Conservation (phyloP, 2,113 vertebrate species). For the Lampris incognitus region DNA sequence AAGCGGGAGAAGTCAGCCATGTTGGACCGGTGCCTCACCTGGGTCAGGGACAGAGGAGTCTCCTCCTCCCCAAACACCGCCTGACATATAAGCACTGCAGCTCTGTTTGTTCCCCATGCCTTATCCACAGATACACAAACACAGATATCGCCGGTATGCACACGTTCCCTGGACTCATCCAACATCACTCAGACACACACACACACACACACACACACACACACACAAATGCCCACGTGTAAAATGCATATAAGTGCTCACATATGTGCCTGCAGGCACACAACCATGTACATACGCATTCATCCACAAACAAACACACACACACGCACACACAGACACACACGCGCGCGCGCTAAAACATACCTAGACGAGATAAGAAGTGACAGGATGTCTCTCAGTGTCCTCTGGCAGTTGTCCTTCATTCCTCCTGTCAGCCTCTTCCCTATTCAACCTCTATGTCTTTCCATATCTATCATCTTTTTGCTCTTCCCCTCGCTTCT, state of each 20-base stretch:
- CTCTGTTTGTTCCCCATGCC: slow-evolving; percentile 54
- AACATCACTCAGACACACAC: slow-evolving; percentile 38
- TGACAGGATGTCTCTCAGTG: slow-evolving; percentile 66
- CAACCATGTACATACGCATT: background rate
- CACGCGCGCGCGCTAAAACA: slow-evolving; percentile 17
- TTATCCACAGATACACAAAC: slow-evolving; percentile 59
- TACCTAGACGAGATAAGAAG: slow-evolving; percentile 50
- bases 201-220: slow-evolving; percentile 30
- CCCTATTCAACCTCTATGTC: slow-evolving; percentile 32
- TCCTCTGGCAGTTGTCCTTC: slow-evolving; percentile 55
- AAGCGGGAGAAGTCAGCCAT: slow-evolving; percentile 54
- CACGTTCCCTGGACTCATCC: no score
- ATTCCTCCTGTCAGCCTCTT: slow-evolving; percentile 44
- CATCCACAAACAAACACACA: background rate
- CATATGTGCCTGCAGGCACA: slow-evolving; percentile 14
- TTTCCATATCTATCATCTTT: slow-evolving; percentile 1
- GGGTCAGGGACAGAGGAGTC: slow-evolving; percentile 62
- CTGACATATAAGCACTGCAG: slow-evolving; percentile 71
- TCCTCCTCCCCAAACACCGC: slow-evolving; percentile 59
- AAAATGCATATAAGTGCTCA: slow-evolving; percentile 19
- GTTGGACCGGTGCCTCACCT: slow-evolving; percentile 51
- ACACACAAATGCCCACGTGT: slow-evolving; percentile 44
- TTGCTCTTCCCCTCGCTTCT: background rate
- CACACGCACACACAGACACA: slow-evolving; percentile 21
- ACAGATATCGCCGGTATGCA: background rate